These are phyloP conservation scores for Noctua comes DNA, from an alignment of 2,888 invertebrate species.

Conservation along the genomic window DNA sequence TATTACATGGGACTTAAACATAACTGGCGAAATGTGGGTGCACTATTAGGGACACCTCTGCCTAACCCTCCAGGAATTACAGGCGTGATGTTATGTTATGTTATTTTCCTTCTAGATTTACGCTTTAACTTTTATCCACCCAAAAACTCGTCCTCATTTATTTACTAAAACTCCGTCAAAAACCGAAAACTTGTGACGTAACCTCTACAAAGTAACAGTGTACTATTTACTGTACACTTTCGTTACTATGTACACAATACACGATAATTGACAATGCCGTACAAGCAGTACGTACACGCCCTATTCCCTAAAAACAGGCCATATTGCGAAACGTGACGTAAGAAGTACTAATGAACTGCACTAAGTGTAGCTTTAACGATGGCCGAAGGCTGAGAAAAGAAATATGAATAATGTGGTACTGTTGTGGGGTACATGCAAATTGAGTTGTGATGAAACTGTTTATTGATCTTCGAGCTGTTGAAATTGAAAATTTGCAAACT, in stretches of 20 bases:
- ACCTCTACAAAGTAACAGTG: constrained; percentile 47
- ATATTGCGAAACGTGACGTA: constrained; percentile 51
- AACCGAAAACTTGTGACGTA: constrained; percentile 26
- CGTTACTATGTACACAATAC: constrained; percentile 40
- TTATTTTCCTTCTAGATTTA: no score
- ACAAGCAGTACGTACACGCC: constrained; percentile 35
- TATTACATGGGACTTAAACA: no score
- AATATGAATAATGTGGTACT: background rate
- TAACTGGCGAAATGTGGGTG: no score
- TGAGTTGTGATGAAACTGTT: background rate
- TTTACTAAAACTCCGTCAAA: background rate
- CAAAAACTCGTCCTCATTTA: background rate
- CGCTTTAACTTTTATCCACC: background rate
- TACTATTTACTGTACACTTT: constrained; percentile 13
- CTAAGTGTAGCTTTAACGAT: constrained; percentile 40
- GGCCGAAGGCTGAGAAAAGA: constrained; percentile 44
- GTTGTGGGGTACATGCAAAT: constrained; percentile 12
- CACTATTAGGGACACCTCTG: no score
- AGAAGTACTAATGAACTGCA: constrained; percentile 41
- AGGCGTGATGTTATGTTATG: no score
- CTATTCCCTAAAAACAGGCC: constrained; percentile 51
- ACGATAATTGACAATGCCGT: constrained; percentile 47
- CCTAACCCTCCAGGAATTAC: no score
- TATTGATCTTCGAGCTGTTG: background rate
- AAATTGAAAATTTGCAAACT: background rate